Percentiles rank a stretch among this genome's conserved stretches.
These are phyloP conservation scores for Chironomus tepperi DNA, from an alignment of 1,140 invertebrate genomes.

Conservation along the genomic window DNA sequence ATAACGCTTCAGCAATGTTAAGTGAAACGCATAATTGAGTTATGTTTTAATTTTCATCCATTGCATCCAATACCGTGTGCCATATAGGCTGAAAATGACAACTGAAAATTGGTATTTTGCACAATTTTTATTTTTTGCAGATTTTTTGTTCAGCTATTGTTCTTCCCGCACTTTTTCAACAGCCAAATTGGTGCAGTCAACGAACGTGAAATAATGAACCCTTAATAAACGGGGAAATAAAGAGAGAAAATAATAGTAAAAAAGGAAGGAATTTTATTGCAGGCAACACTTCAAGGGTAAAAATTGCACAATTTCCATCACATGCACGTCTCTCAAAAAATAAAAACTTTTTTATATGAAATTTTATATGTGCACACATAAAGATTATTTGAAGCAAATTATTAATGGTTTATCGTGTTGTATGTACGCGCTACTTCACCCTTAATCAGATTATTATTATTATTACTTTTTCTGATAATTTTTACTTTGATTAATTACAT, in stretches of 20 bases:
- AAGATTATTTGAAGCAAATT: constrained; percentile 8
- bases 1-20: neutral
- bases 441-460: neutral
- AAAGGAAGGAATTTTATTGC: neutral
- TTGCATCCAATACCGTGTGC: neutral
- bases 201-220: constrained; percentile 12
- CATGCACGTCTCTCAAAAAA: neutral
- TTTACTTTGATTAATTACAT: constrained; percentile 3
- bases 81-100: neutral
- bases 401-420: constrained; percentile 1
- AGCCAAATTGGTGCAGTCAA: neutral
- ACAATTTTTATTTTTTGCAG: neutral
- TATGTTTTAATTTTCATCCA: constrained; percentile 21
- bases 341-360: neutral
- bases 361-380: neutral
- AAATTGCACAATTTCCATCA: constrained; percentile 10
- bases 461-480: constrained; percentile 4
- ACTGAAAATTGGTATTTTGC: constrained; percentile 19
- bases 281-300: neutral
- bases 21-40: neutral
- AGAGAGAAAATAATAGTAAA: neutral
- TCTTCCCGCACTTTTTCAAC: neutral
- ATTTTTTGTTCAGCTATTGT: neutral
- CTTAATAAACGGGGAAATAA: neutral
- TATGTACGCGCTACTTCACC: neutral